Conservation (phyloP, 1,140 invertebrate species). For the Saxidomus purpurata region DNA sequence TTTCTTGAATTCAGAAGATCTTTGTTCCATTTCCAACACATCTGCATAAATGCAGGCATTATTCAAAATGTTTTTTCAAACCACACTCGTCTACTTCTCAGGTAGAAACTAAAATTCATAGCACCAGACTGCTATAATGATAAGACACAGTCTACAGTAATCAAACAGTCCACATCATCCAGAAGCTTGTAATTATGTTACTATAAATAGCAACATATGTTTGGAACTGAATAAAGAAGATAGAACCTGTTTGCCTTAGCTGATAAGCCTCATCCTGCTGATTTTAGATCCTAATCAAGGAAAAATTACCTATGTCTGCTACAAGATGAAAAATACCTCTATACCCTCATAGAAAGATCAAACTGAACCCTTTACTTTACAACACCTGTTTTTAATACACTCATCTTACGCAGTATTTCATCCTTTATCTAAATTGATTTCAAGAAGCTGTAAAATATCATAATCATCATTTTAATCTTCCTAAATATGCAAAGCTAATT, state of each 20-base stretch:
- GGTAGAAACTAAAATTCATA: slow-evolving; percentile 18
- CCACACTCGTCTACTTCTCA: background rate
- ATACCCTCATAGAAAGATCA: background rate
- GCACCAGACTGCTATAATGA: slow-evolving; percentile 38
- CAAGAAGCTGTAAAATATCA: background rate
- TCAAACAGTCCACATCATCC: slow-evolving; percentile 48
- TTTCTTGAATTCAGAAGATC: slow-evolving; percentile 29
- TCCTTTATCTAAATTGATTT: background rate
- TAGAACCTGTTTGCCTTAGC: background rate
- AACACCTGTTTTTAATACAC: background rate
- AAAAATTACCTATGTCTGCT: background rate
- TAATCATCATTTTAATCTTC: no score
- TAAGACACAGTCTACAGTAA: slow-evolving; percentile 33
- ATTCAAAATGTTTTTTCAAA: slow-evolving; percentile 18
- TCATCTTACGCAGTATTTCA: no score
- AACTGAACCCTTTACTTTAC: background rate
- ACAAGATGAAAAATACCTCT: slow-evolving; percentile 6
- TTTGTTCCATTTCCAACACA: slow-evolving; percentile 67
- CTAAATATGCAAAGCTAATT: no score
- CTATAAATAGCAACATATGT: slow-evolving; percentile 52
- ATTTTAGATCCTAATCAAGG: slow-evolving; percentile 23
- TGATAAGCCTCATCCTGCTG: slow-evolving; percentile 28
- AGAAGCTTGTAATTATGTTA: slow-evolving; percentile 42
- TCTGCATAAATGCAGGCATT: slow-evolving; percentile 29
- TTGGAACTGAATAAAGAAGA: slow-evolving; percentile 35